These are phyloP conservation scores for Chanos chanos DNA, from an alignment of 2,797 vertebrate species.

Conservation along the genomic window DNA sequence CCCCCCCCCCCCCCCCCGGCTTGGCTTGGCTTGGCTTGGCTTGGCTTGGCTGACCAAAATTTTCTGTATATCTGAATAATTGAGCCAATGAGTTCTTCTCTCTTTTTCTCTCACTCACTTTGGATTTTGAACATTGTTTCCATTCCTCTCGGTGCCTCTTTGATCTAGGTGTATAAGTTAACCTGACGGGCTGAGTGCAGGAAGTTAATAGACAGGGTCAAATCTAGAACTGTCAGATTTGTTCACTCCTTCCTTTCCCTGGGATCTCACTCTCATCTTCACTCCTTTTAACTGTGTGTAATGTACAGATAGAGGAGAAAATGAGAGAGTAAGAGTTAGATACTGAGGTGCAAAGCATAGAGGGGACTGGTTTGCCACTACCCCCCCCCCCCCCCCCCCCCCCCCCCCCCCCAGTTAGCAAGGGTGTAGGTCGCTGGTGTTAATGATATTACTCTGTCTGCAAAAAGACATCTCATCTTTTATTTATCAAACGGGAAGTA, in stretches of 20 bases:
- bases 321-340: too few species aligned
- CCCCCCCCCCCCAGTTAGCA: slow-evolving; percentile 29
- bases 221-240: too few species aligned
- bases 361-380: too few species aligned
- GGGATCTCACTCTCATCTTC: background rate
- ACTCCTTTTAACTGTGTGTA: slow-evolving; percentile 9
- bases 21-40: too few species aligned
- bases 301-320: too few species aligned
- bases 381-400: slow-evolving; percentile 7
- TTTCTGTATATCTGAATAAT: too few species aligned
- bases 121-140: background rate
- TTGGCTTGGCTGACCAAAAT: too few species aligned
- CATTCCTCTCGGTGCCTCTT: slow-evolving; percentile 1
- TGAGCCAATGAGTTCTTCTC: slow-evolving; percentile 19
- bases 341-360: too few species aligned
- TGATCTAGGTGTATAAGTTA: too few species aligned
- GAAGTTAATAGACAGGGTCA: too few species aligned
- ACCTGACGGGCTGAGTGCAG: too few species aligned
- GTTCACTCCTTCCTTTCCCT: background rate
- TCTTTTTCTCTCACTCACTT: slow-evolving; percentile 19
- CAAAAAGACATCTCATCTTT: slow-evolving; percentile 45
- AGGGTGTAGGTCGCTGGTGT: slow-evolving; percentile 47
- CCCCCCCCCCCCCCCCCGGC: too few species aligned
- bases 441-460: slow-evolving; percentile 47
- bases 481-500: slow-evolving; percentile 42